These are phyloP conservation scores for Paragorgia papillata DNA, from an alignment of 92 coral and sea anemone species.

Conservation along the genomic window DNA sequence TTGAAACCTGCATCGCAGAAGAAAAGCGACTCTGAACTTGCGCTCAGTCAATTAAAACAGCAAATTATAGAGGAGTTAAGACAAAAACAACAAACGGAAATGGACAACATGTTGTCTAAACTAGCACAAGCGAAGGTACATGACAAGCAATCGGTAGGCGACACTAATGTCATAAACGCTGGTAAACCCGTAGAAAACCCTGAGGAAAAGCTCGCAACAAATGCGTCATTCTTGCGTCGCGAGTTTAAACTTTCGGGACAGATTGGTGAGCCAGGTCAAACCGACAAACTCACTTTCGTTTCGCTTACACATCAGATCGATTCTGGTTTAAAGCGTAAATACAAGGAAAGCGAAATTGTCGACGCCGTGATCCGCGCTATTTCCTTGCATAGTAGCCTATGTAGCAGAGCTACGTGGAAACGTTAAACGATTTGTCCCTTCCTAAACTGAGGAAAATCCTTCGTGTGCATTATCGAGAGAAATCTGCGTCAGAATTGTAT, in stretches of 20 bases:
- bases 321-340: neutral
- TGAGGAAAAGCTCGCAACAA: neutral
- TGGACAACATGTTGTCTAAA: slow-evolving; percentile 30
- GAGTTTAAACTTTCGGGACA: slow-evolving; percentile 41
- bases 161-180: too few relatives aligned
- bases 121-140: too few relatives aligned
- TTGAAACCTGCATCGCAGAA: neutral
- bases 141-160: too few relatives aligned
- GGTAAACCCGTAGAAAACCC: too few relatives aligned
- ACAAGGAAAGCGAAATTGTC: too few relatives aligned
- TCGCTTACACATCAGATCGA: slow-evolving; percentile 43
- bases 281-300: slow-evolving; percentile 52
- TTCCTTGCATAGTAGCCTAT: too few relatives aligned
- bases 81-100: slow-evolving; percentile 28
- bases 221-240: slow-evolving; percentile 1
- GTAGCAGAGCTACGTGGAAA: too few relatives aligned
- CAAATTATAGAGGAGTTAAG: slow-evolving; percentile 26
- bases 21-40: neutral
- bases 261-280: slow-evolving; percentile 55
- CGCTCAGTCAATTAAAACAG: slow-evolving; percentile 1
- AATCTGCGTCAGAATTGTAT: neutral
- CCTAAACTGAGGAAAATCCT: neutral
- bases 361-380: too few relatives aligned
- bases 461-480: slow-evolving; percentile 2
- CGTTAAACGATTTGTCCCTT: too few relatives aligned